Evolutionary conservation across 2,113 vertebrate species (phyloP).

Genomic region (Cebus imitator): DNA sequence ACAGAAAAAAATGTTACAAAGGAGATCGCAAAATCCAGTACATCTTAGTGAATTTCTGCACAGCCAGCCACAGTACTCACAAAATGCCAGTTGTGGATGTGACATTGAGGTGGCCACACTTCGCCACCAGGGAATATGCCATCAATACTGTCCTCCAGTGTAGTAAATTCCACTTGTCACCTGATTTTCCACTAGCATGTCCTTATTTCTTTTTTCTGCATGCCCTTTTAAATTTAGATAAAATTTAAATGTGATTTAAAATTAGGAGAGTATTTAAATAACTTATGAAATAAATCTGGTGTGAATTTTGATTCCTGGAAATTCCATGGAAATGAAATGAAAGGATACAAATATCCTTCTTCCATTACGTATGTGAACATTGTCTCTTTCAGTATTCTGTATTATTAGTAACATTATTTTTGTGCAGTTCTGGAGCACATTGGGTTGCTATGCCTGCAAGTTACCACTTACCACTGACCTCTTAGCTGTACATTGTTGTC

Average conservation of each 20-base stretch:
- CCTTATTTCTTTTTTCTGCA: neutral
- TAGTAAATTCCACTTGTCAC: neutral
- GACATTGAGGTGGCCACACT: accelerated
- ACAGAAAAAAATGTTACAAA: neutral
- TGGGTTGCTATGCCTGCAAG: neutral
- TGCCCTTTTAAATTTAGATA: slow-evolving; percentile 9
- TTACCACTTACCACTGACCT: neutral
- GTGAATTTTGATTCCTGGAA: slow-evolving; percentile 8
- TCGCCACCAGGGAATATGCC: neutral
- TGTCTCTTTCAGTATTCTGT: neutral
- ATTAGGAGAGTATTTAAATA: neutral
- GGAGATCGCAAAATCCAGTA: neutral
- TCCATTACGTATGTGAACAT: neutral
- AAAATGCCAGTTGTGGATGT: neutral
- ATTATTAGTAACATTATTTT: neutral
- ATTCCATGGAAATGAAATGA: neutral
- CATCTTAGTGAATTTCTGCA: neutral
- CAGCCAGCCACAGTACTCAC: neutral
- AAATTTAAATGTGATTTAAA: slow-evolving; percentile 34
- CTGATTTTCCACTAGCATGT: slow-evolving; percentile 13
- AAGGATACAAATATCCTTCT: neutral
- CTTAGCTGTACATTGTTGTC: neutral
- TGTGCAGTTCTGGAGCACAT: neutral
- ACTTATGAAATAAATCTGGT: slow-evolving; percentile 8
- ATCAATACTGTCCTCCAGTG: neutral